phyloP scores from a whole-genome alignment of 2,888 invertebrate species.

The Eucera pruinosa region DNA sequence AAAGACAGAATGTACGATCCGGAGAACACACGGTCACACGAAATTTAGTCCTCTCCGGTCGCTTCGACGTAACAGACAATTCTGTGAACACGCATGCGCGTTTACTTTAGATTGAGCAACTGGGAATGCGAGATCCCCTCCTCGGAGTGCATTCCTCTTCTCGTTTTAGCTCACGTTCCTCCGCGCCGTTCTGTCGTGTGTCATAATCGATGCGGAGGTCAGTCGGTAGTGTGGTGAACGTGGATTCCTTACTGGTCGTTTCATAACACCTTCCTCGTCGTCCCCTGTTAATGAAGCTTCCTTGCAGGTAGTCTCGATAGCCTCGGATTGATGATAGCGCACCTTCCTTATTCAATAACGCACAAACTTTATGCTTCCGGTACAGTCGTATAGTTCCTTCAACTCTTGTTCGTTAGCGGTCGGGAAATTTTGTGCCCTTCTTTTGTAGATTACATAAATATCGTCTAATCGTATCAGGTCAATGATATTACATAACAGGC shows the following conservation, averaged over 20 bases:
- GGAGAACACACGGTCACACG: conserved; percentile 26
- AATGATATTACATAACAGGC: too few species aligned
- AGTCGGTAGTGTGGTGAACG: conserved; percentile 30
- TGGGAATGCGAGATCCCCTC: conserved; percentile 36
- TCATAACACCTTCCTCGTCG: conserved; percentile 4
- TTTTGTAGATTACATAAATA: too few species aligned
- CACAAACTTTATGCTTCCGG: too few species aligned
- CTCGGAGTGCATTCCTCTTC: conserved; percentile 24
- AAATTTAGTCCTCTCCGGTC: conserved; percentile 36
- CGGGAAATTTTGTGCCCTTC: too few species aligned
- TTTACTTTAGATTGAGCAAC: conserved; percentile 19
- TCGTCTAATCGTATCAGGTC: too few species aligned
- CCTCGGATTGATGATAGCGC: too few species aligned
- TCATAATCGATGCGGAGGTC: conserved; percentile 67
- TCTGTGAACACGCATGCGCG: conserved; percentile 58
- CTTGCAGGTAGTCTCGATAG: not conserved
- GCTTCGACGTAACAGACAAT: conserved; percentile 35
- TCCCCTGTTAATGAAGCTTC: conserved; percentile 13
- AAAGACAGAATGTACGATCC: not conserved
- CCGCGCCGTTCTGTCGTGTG: conserved; percentile 24
- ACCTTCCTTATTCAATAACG: not conserved
- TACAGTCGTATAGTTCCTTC: not conserved
- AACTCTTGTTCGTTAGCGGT: too few species aligned
- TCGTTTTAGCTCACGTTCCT: conserved; percentile 29
- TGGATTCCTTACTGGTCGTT: conserved; percentile 43